Conservation (phyloP, 2,113 vertebrate genomes). For the Onychostoma macrolepis region DNA sequence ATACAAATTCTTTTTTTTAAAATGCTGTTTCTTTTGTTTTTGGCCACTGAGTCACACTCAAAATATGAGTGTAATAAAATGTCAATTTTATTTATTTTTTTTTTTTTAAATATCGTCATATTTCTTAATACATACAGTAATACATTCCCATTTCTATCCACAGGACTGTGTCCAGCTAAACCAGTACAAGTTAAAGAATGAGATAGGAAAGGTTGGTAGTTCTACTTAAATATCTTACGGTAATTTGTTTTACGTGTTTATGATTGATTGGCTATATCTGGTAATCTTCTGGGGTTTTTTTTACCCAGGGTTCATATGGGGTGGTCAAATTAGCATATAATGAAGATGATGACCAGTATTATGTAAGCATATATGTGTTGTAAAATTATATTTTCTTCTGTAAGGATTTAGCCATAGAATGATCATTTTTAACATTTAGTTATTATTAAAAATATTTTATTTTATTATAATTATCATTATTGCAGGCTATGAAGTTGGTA, state of each 20-base stretch:
- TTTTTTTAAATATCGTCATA: neutral
- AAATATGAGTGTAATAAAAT: neutral
- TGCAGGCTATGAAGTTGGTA: slow-evolving; percentile 96
- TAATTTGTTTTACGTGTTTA: neutral
- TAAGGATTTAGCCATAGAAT: neutral
- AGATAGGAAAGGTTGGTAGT: slow-evolving; percentile 90
- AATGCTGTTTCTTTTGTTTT: neutral
- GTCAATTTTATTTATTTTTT: neutral
- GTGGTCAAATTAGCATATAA: slow-evolving; percentile 94
- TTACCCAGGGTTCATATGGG: slow-evolving; percentile 89
- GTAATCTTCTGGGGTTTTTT: neutral
- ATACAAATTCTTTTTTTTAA: too few relatives aligned
- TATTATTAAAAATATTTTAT: neutral
- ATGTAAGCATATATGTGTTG: slow-evolving; percentile 78
- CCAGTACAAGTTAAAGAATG: slow-evolving; percentile 91
- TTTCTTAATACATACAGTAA: neutral
- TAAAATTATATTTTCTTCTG: neutral
- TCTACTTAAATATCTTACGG: neutral
- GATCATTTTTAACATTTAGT: neutral
- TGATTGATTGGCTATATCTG: neutral
- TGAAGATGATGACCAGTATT: slow-evolving; percentile 89
- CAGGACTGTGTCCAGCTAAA: slow-evolving; percentile 94
- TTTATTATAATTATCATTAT: neutral
- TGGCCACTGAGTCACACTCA: neutral
- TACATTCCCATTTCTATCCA: slow-evolving; percentile 4